These are phyloP conservation scores for Labrus mixtus DNA, from an alignment of 2,113 vertebrate genomes.

Conservation along the genomic window DNA sequence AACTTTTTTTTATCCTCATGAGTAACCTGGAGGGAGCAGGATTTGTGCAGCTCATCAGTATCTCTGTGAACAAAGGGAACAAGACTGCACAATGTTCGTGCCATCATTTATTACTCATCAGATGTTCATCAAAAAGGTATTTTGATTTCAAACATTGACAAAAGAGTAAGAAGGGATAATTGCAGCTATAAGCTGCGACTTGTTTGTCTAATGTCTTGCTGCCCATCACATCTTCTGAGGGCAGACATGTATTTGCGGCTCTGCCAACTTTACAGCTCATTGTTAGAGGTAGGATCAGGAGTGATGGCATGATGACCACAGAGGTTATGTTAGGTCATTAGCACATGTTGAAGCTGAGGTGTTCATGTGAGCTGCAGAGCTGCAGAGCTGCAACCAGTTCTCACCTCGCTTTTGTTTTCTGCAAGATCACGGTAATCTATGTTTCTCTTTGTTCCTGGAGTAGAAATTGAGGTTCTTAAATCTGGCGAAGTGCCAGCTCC, in stretches of 20 bases:
- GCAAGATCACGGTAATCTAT: not conserved
- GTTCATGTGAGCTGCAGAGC: constrained; percentile 30
- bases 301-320: constrained; percentile 22
- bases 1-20: not conserved
- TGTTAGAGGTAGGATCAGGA: not conserved
- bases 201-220: constrained; percentile 43
- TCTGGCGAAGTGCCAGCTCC: constrained; percentile 48
- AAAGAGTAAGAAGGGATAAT: constrained; percentile 46
- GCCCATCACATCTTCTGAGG: constrained; percentile 37
- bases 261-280: constrained; percentile 2
- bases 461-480: constrained; percentile 31
- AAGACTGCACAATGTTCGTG: constrained; percentile 61
- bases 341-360: constrained; percentile 21
- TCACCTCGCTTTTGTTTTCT: constrained; percentile 31
- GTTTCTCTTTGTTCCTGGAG: no score
- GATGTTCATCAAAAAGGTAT: constrained; percentile 40
- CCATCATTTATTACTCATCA: constrained; percentile 59
- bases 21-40: not conserved
- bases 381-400: not conserved
- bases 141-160: constrained; percentile 40
- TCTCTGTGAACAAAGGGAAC: constrained; percentile 29
- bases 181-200: constrained; percentile 46
- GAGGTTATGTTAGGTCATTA: constrained; percentile 29
- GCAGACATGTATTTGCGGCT: constrained; percentile 19
- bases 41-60: not conserved